Conservation (phyloP, 2,888 invertebrate genomes). For the Catocala fraxini region DNA sequence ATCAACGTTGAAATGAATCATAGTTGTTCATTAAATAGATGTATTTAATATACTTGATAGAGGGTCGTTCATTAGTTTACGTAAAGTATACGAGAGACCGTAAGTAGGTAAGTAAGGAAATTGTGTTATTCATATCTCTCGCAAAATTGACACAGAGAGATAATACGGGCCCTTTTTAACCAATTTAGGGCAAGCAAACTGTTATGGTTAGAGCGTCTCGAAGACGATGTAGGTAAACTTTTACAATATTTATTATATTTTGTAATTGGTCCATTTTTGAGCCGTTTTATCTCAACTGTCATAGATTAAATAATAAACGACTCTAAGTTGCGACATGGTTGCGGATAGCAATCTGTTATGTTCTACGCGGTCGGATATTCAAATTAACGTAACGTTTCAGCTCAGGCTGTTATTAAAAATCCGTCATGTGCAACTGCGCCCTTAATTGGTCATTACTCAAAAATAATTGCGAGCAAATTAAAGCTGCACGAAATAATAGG, state of each 20-base stretch:
- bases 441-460: slow-evolving; percentile 41
- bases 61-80: slow-evolving; percentile 17
- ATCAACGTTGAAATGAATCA: slow-evolving; percentile 27
- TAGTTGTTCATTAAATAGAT: slow-evolving; percentile 25
- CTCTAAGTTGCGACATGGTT: slow-evolving; percentile 62
- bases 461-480: slow-evolving; percentile 40
- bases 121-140: slow-evolving; percentile 53
- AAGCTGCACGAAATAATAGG: slow-evolving; percentile 18
- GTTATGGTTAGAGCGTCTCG: slow-evolving; percentile 75
- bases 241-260: slow-evolving; percentile 85
- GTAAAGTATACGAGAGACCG: slow-evolving; percentile 21
- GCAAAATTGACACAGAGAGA: slow-evolving; percentile 75
- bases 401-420: slow-evolving; percentile 42
- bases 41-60: slow-evolving; percentile 19
- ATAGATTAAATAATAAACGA: slow-evolving; percentile 71
- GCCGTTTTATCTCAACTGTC: slow-evolving; percentile 65
- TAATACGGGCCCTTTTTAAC: slow-evolving; percentile 74
- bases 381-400: slow-evolving; percentile 59
- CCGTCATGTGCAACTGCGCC: slow-evolving; percentile 34
- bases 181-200: slow-evolving; percentile 79
- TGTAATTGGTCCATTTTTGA: slow-evolving; percentile 80
- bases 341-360: slow-evolving; percentile 54
- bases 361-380: slow-evolving; percentile 55
- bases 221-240: slow-evolving; percentile 66
- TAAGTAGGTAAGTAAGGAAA: slow-evolving; percentile 38